Base-by-base conservation (phyloP, 2,113 vertebrate genomes). In the Eleginops maclovinus region DNA sequence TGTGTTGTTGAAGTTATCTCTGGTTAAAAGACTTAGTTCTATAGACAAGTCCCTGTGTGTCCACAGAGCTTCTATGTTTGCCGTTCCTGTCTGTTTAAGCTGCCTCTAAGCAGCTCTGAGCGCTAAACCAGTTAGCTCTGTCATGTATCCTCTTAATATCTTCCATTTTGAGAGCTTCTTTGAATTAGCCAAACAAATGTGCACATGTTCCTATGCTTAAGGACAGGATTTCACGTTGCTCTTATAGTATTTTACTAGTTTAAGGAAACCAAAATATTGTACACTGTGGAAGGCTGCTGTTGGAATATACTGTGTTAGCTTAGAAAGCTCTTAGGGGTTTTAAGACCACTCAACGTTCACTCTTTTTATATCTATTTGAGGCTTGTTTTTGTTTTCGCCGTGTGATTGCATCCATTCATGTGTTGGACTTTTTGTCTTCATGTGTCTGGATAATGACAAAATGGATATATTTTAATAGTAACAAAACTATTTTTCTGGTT, bases 151-250 rank as follows among this genome's bases (percentile, higher is more conserved):
- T 81, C 60, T 40, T 74, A 73, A 69, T 87, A 85, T 68, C 67
- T 72, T 81, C 19, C 59, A 54, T 72, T 79, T 75, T 61, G 41
- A 86, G 81, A 81, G 58, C 43, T 61, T 83, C 61, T 83, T 88
- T 77, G 61, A 80, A 89, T 75, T 76, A 73, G 55, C 44, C 36
- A 58, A 68, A 84, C 71, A 85, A 72, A 85, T 40, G 75, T 22
- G 7, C 40, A 26, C 0, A 4, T 61, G 47, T 47, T 69, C 44
- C 55, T 36, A 22, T 58, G 80, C 74, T 46, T 15, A 4, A 60
- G 46, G 73, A 70, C 13, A 49, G 10, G 49, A 54, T 46, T 58
- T 76, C 19, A 21, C 3, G 69, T n/a, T 60, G 31, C 9, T 22
- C 31, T 50, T 10, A 55, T 74, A 50, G n/a, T 40, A 41, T 75